These are phyloP conservation scores for Agrotis clavis DNA, from an alignment of 2,888 invertebrate genomes.

Conservation along the genomic window DNA sequence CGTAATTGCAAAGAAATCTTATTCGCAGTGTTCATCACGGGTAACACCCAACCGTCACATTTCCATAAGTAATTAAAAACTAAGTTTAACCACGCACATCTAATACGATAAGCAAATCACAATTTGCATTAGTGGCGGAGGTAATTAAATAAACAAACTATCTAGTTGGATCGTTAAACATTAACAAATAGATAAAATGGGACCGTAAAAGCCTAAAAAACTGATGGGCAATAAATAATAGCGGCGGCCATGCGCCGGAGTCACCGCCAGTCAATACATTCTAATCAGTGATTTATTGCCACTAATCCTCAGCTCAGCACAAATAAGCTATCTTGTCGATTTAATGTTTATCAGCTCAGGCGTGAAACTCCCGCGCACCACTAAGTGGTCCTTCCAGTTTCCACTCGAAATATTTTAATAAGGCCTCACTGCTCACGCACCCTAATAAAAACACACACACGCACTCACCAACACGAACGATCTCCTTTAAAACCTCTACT, in stretches of 20 bases:
- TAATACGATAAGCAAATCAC: constrained; percentile 73
- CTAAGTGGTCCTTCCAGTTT: constrained; percentile 92
- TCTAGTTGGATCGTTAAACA: constrained; percentile 78
- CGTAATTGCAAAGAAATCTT: constrained; percentile 33
- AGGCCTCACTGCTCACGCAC: constrained; percentile 90
- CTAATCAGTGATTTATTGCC: constrained; percentile 91
- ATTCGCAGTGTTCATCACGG: constrained; percentile 29
- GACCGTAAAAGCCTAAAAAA: constrained; percentile 85
- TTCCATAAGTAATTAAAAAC: constrained; percentile 76
- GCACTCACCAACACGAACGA: constrained; percentile 80
- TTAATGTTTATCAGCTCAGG: constrained; percentile 91
- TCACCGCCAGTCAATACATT: constrained; percentile 91
- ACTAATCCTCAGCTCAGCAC: constrained; percentile 90
- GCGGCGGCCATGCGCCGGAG: constrained; percentile 82
- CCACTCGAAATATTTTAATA: constrained; percentile 91
- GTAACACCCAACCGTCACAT: constrained; percentile 53
- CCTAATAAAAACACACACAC: constrained; percentile 89
- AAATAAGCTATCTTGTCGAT: constrained; percentile 91
- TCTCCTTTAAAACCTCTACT: constrained; percentile 80
- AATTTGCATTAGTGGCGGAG: constrained; percentile 76
- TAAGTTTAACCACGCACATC: constrained; percentile 68
- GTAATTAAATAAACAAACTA: constrained; percentile 84
- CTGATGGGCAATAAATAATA: constrained; percentile 85
- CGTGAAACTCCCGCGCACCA: constrained; percentile 91
- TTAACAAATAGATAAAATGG: constrained; percentile 84